phyloP scores from a whole-genome alignment of 2,888 invertebrate species.

The Phortica okadai region DNA sequence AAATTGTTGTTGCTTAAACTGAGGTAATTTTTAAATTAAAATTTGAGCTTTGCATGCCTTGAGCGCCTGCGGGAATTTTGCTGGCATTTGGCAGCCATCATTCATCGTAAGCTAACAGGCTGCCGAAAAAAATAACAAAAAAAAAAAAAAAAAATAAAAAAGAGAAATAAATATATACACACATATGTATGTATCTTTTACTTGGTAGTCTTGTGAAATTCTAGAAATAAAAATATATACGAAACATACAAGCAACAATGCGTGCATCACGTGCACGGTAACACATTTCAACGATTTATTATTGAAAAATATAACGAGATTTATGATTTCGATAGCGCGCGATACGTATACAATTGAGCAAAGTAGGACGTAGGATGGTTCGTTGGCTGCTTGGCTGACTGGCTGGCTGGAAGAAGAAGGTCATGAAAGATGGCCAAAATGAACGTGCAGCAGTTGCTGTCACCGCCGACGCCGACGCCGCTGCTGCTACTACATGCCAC shows the following conservation, averaged over 20 bases:
- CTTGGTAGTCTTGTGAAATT: constrained; percentile 4
- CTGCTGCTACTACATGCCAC: neutral
- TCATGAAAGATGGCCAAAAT: constrained; percentile 21
- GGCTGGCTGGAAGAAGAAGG: too few relatives aligned
- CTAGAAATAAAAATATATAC: neutral
- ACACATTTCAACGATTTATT: constrained; percentile 35
- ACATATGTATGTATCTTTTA: constrained; percentile 3
- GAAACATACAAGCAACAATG: neutral
- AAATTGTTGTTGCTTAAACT: too few relatives aligned
- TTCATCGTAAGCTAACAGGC: neutral
- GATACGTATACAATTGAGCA: too few relatives aligned
- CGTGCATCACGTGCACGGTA: constrained; percentile 32
- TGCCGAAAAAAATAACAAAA: neutral
- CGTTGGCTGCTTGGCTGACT: too few relatives aligned
- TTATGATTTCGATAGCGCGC: constrained; percentile 51
- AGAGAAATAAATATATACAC: neutral
- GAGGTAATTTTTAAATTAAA: too few relatives aligned
- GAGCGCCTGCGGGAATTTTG: neutral
- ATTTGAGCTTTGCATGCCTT: neutral
- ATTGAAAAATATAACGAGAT: constrained; percentile 54
- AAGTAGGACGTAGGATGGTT: too few relatives aligned
- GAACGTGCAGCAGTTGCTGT: constrained; percentile 49
- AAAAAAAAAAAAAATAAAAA: neutral
- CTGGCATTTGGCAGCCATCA: constrained; percentile 20
- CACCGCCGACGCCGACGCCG: too few relatives aligned